Conservation (phyloP, 2,113 vertebrate genomes). For the Excalfactoria chinensis region DNA sequence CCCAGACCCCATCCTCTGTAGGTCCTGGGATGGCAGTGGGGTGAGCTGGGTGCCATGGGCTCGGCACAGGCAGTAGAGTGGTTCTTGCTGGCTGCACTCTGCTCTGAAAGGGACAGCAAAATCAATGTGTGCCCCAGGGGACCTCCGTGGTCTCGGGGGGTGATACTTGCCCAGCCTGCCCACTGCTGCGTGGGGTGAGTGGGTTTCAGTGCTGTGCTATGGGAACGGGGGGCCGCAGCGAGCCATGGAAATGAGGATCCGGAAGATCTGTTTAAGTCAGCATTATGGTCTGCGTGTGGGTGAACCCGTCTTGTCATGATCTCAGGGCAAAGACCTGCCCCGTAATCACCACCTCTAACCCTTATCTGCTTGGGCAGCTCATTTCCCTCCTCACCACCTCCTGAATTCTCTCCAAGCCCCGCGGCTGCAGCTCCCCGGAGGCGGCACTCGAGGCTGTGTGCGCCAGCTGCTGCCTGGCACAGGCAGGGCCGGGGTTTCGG, state of each 20-base stretch:
- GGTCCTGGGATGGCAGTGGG: neutral
- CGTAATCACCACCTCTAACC: slow-evolving; percentile 57
- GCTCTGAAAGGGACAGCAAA: accelerated
- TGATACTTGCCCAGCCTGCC: accelerated
- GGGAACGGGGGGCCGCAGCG: neutral
- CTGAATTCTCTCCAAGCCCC: slow-evolving; percentile 48
- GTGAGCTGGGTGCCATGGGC: neutral
- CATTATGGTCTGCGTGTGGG: slow-evolving; percentile 46
- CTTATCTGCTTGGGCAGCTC: slow-evolving; percentile 50
- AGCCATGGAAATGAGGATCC: slow-evolving; percentile 52
- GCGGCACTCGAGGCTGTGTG: slow-evolving; percentile 38
- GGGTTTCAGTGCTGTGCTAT: neutral
- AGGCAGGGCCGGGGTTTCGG: neutral
- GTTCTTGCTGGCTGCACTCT: neutral
- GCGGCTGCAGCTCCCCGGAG: slow-evolving; percentile 18
- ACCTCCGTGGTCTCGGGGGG: accelerated
- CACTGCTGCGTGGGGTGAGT: accelerated
- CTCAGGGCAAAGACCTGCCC: slow-evolving; percentile 55
- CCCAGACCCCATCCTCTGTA: neutral
- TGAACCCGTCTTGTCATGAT: slow-evolving; percentile 65
- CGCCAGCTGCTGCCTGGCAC: slow-evolving; percentile 34
- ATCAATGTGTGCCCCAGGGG: accelerated
- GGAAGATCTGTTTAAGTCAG: slow-evolving; percentile 59
- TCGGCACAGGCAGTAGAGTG: neutral
- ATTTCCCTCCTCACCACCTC: slow-evolving; percentile 36